Evolutionary conservation across 2,888 invertebrate genomes (phyloP).

Genomic region (Diaperis boleti): DNA sequence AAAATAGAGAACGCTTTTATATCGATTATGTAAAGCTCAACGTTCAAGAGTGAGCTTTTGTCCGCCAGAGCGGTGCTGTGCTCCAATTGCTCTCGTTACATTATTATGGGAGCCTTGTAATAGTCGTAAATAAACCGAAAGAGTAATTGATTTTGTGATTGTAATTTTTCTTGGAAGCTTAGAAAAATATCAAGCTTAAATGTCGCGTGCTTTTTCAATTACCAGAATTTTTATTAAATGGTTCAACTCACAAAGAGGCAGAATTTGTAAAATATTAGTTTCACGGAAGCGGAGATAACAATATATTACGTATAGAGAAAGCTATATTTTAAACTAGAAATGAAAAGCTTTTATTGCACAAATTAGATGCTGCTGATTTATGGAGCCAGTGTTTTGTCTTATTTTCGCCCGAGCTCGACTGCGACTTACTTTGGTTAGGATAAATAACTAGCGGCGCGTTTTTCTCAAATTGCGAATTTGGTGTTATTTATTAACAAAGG

Average conservation of each 20-base stretch:
- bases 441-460: slow-evolving; percentile 16
- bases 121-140: slow-evolving; percentile 57
- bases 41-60: slow-evolving; percentile 43
- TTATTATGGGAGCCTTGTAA: slow-evolving; percentile 58
- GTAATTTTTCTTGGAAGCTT: slow-evolving; percentile 55
- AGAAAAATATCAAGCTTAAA: slow-evolving; percentile 51
- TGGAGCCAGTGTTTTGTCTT: slow-evolving; percentile 32
- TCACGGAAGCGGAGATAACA: slow-evolving; percentile 40
- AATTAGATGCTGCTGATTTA: slow-evolving; percentile 42
- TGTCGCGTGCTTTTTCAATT: slow-evolving; percentile 49
- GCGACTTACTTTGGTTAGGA: too few species aligned
- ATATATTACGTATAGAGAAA: slow-evolving; percentile 38
- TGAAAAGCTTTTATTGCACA: slow-evolving; percentile 42
- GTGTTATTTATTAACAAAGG: slow-evolving; percentile 15
- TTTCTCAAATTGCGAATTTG: slow-evolving; percentile 11
- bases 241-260: slow-evolving; percentile 30
- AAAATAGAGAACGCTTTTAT: slow-evolving; percentile 40
- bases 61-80: slow-evolving; percentile 44
- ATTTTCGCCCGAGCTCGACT: slow-evolving; percentile 16
- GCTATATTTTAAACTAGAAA: slow-evolving; percentile 43
- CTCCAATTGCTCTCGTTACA: slow-evolving; percentile 37
- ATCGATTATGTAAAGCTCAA: slow-evolving; percentile 48
- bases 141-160: slow-evolving; percentile 59
- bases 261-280: slow-evolving; percentile 43
- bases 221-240: slow-evolving; percentile 44